Conservation (phyloP, 2,888 invertebrate genomes). For the Drosophila antonietae region DNA sequence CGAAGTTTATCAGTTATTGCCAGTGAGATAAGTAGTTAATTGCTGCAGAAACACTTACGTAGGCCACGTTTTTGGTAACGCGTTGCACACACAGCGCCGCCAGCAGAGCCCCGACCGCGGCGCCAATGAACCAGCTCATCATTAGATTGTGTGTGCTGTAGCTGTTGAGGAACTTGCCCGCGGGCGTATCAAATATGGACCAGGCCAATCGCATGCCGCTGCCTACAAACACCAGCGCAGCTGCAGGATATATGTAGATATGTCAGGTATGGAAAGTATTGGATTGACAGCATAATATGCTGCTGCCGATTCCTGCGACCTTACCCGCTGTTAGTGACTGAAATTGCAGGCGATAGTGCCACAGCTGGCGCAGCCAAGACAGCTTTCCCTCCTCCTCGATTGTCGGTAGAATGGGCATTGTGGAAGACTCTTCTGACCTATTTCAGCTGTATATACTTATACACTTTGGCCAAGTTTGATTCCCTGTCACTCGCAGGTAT, state of each 20-base stretch:
- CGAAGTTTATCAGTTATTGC: slow-evolving; percentile 53
- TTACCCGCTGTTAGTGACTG: slow-evolving; percentile 78
- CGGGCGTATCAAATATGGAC: slow-evolving; percentile 78
- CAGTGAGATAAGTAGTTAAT: slow-evolving; percentile 54
- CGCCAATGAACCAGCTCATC: slow-evolving; percentile 82
- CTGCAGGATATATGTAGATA: slow-evolving; percentile 46
- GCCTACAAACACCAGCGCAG: slow-evolving; percentile 74
- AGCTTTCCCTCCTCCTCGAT: slow-evolving; percentile 73
- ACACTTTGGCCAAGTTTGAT: slow-evolving; percentile 17
- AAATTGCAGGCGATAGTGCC: slow-evolving; percentile 78
- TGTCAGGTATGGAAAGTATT: neutral
- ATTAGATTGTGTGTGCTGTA: slow-evolving; percentile 68
- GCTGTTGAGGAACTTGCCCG: slow-evolving; percentile 59
- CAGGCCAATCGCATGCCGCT: slow-evolving; percentile 80
- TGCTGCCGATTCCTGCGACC: neutral
- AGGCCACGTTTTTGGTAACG: slow-evolving; percentile 78
- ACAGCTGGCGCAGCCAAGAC: slow-evolving; percentile 70
- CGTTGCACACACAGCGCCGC: slow-evolving; percentile 78
- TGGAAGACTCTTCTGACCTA: slow-evolving; percentile 3
- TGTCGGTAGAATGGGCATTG: slow-evolving; percentile 71
- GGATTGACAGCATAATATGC: neutral
- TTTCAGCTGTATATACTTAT: neutral
- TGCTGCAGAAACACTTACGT: slow-evolving; percentile 71
- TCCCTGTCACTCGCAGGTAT: slow-evolving; percentile 22
- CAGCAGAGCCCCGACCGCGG: slow-evolving; percentile 71